Base-by-base conservation (phyloP, 2,797 vertebrate species). In the Iguana delicatissima region DNA sequence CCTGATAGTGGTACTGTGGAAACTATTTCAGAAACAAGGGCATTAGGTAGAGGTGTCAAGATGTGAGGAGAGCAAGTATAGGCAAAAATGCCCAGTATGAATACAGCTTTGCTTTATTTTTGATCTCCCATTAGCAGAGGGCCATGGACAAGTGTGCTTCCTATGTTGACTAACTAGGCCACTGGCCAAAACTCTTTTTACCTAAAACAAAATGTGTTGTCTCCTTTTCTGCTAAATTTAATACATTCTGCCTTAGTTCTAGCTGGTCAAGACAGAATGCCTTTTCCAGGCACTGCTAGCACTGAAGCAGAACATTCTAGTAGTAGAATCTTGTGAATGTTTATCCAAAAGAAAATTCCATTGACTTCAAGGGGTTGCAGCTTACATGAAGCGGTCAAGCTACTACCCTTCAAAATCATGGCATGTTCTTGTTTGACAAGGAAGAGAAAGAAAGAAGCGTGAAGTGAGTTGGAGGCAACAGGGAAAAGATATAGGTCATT, bases 21-120 rank as follows among this genome's bases (percentile, higher is more conserved):
- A 0, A 80, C 50, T 79, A 50, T 81, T 85, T 50, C 90, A 81
- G 92, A 92, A 89, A 81, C 46, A 35, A 80, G 62, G 52, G 77
- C 18, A n/a, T 76, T 62, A 77, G 72, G 20, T 18, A 80, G 13
- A 80, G 46, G 24, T 76, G 38, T 3, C 73, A 77, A 50, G 2
- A 10, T 50, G n/a, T n/a, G 55, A 38, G 80, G 3, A 18, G 13
- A 62, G 29, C 57, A n/a, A 77, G 57, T 87, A 20, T 67, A 32
- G 38, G 26, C 29, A 46, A n/a, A 74, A 64, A 62, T 80, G 59
- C 29, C 57, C 42, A 67, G 38, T 64, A 26, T 50, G 57, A 87
- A 87, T 42, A 67, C 76, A 24, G 77, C 22, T 24, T 80, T 67
- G 76, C 32, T 72, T 35, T 5, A 29, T 57, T 50, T 64, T 72